Percentiles rank a stretch among this genome's conserved stretches.
Conservation (phyloP, 2,888 invertebrate species). For the Rhyacophila evoluta region DNA sequence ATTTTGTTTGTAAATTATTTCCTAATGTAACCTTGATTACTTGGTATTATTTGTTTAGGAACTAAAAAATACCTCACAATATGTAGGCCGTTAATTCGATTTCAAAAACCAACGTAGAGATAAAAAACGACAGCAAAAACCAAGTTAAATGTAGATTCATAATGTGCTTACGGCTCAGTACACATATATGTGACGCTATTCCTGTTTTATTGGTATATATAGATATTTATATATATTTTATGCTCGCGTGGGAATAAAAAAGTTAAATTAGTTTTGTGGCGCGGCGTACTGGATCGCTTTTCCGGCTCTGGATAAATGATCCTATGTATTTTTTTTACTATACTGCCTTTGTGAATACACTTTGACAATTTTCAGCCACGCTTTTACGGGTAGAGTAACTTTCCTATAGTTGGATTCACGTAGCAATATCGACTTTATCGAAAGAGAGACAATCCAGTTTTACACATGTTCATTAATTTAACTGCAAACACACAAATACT, state of each 20-base stretch:
- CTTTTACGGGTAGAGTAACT: background rate
- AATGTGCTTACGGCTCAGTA: background rate
- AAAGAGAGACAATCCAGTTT: too few relatives aligned
- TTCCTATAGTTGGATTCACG: background rate
- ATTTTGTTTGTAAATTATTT: too few relatives aligned
- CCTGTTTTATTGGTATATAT: background rate
- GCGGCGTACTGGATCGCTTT: conserved; percentile 39
- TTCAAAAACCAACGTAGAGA: background rate
- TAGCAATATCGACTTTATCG: background rate
- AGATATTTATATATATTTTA: conserved; percentile 11
- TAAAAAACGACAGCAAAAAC: background rate
- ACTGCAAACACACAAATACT: too few relatives aligned
- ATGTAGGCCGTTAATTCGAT: background rate
- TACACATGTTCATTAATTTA: too few relatives aligned
- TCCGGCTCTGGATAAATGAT: conserved; percentile 39
- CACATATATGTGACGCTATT: background rate
- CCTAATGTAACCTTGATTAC: too few relatives aligned
- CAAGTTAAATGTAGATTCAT: background rate
- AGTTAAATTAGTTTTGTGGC: conserved; percentile 47
- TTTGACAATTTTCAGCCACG: background rate
- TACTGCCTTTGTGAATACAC: background rate
- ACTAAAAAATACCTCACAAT: background rate
- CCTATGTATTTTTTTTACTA: conserved; percentile 36
- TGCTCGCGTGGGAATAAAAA: conserved; percentile 41
- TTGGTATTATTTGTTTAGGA: too few relatives aligned